Evolutionary conservation across 2,888 invertebrate species (phyloP).

Genomic region (Apantesis nais): DNA sequence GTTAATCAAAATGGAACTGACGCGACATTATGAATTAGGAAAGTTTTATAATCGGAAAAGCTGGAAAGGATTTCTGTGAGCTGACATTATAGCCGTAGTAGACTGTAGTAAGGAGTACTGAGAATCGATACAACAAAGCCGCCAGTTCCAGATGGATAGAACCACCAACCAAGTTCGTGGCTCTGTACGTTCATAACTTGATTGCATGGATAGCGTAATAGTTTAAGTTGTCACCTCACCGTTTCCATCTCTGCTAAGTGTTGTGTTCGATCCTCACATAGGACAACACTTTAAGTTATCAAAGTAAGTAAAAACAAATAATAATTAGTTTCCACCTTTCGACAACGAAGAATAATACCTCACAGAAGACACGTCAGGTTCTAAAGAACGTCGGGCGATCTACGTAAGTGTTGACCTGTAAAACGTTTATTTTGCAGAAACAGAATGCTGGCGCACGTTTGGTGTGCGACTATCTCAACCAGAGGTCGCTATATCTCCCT

Average conservation of each 20-base stretch:
- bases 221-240: no score
- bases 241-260: no score
- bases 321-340: background rate
- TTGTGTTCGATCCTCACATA: no score
- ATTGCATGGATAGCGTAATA: no score
- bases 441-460: no score
- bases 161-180: no score
- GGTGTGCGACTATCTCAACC: background rate
- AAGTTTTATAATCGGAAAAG: background rate
- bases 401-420: no score
- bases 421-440: no score
- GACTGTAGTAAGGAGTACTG: background rate
- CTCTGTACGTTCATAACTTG: no score
- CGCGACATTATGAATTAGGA: background rate
- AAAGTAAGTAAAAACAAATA: no score
- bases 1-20: background rate
- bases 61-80: background rate
- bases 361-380: background rate
- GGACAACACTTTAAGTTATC: no score
- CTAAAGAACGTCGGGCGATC: background rate
- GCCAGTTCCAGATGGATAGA: no score
- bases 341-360: background rate
- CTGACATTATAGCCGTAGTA: background rate
- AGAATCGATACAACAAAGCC: background rate
- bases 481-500: background rate